phyloP scores from a whole-genome alignment of 92 coral and sea anemone genomes.

The Porites evermanni region DNA sequence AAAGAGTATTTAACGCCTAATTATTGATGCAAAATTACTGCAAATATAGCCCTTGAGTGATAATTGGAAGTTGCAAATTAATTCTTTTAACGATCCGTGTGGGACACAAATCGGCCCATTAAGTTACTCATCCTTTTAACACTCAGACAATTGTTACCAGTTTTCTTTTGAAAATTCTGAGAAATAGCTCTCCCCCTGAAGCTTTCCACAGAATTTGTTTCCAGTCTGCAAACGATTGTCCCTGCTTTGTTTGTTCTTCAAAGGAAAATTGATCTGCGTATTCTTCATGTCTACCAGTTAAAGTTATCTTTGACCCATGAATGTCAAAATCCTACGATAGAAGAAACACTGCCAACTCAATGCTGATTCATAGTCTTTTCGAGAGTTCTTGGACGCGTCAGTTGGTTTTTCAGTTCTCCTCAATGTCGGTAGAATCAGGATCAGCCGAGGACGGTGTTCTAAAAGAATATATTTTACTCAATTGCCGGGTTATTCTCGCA shows the following conservation, averaged over 20 bases:
- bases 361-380: background rate
- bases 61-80: conserved; percentile 6
- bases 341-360: too few species aligned
- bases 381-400: background rate
- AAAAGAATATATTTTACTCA: conserved; percentile 69
- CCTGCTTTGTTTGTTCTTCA: background rate
- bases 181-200: background rate
- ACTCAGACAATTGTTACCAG: conserved; percentile 6
- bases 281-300: background rate
- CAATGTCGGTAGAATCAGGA: conserved; percentile 32
- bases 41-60: conserved; percentile 20
- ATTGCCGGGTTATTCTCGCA: conserved; percentile 66
- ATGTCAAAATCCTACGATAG: background rate
- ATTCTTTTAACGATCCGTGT: background rate
- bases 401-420: background rate
- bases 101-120: conserved; percentile 7
- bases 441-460: conserved; percentile 45
- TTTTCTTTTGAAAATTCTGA: background rate
- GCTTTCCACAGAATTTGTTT: background rate
- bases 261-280: background rate
- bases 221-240: background rate
- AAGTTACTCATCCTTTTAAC: conserved; percentile 17
- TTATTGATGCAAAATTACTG: conserved; percentile 33
- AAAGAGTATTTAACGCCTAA: conserved; percentile 39
- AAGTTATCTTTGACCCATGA: background rate